Conservation (phyloP, 2,888 invertebrate genomes). For the Euclidia mi region DNA sequence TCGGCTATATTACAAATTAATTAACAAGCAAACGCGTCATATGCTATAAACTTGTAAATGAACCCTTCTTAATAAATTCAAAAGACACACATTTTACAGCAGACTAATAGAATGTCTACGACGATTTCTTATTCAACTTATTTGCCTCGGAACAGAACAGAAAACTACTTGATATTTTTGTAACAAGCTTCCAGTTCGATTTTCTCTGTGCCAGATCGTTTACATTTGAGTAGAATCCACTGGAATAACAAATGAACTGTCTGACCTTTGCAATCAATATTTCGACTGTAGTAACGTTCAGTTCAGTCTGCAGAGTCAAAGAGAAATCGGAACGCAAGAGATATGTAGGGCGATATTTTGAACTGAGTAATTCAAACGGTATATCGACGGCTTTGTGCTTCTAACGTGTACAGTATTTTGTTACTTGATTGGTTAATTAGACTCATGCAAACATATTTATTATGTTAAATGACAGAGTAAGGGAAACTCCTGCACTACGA, state of each 20-base stretch:
- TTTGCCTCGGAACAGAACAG: conserved; percentile 17
- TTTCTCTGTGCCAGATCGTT: conserved; percentile 51
- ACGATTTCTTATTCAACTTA: conserved; percentile 13
- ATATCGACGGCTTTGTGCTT: background rate
- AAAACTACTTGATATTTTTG: conserved; percentile 38
- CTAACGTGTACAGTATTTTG: too few species aligned
- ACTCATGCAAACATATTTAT: too few species aligned
- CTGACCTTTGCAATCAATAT: conserved; percentile 59
- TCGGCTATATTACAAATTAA: too few species aligned
- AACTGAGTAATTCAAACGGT: conserved; percentile 6
- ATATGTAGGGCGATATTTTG: conserved; percentile 23
- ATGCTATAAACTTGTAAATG: too few species aligned
- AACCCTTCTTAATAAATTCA: too few species aligned
- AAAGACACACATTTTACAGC: conserved; percentile 1
- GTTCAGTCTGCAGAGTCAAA: conserved; percentile 37
- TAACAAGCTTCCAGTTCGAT: conserved; percentile 46
- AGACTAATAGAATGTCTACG: conserved; percentile 8
- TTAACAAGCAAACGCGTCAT: too few species aligned
- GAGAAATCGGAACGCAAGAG: conserved; percentile 39
- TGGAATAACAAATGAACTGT: conserved; percentile 58
- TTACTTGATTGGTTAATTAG: too few species aligned
- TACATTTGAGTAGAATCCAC: conserved; percentile 50
- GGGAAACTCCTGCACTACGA: too few species aligned
- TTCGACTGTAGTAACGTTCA: conserved; percentile 41
- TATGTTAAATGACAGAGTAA: too few species aligned